phyloP scores from a whole-genome alignment of 2,888 invertebrate species.

The Phasia obesa region DNA sequence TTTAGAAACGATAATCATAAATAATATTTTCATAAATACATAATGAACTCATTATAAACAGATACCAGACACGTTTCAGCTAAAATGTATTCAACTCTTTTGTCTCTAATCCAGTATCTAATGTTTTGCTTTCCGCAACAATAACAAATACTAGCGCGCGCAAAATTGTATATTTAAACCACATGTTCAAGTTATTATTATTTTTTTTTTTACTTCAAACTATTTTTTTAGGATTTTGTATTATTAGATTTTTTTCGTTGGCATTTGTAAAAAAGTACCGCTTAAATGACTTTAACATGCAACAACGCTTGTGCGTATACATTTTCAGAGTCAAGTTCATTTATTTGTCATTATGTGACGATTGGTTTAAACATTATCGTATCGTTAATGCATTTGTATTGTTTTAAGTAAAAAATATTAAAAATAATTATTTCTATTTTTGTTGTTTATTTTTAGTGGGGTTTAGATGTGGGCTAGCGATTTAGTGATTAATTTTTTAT shows the following conservation, averaged over 20 bases:
- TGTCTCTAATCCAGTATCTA: constrained; percentile 9
- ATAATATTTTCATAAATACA: constrained; percentile 62
- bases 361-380: constrained; percentile 50
- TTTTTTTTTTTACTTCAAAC: neutral
- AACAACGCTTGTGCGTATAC: constrained; percentile 28
- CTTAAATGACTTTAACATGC: constrained; percentile 66
- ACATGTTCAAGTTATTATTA: constrained; percentile 49
- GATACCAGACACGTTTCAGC: constrained; percentile 17
- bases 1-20: constrained; percentile 34
- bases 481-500: constrained; percentile 37
- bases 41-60: constrained; percentile 64
- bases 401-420: constrained; percentile 1
- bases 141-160: constrained; percentile 50
- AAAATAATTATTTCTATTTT: constrained; percentile 1
- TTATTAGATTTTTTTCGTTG: neutral
- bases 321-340: constrained; percentile 70
- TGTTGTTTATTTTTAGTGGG: constrained; percentile 7
- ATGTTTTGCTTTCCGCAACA: constrained; percentile 26
- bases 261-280: constrained; percentile 34
- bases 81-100: constrained; percentile 14
- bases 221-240: constrained; percentile 31
- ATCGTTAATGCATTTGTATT: constrained; percentile 1
- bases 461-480: constrained; percentile 56
- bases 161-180: constrained; percentile 50
- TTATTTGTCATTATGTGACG: constrained; percentile 36